phyloP scores from a whole-genome alignment of 2,797 vertebrate species.

The Apogon talboti region DNA sequence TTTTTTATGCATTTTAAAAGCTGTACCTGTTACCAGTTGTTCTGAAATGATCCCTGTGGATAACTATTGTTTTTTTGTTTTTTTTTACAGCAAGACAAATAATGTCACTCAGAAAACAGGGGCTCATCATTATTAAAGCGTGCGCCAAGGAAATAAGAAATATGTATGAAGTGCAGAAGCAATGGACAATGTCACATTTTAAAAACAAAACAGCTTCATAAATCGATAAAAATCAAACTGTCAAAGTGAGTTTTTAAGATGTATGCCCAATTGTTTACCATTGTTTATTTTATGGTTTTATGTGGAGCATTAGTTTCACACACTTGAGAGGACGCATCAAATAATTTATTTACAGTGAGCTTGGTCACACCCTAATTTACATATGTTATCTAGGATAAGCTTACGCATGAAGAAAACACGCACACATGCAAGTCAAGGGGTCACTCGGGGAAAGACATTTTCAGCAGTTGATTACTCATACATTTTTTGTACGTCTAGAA shows the following conservation, averaged over 20 bases:
- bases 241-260: conserved; percentile 47
- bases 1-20: conserved; percentile 82
- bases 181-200: conserved; percentile 17
- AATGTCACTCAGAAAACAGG: conserved; percentile 25
- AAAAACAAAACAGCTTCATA: neutral
- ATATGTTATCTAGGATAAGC: conserved; percentile 64
- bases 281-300: conserved; percentile 46
- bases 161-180: conserved; percentile 10
- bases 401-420: conserved; percentile 44
- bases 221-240: neutral
- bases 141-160: neutral
- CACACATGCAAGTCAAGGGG: conserved; percentile 28
- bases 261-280: conserved; percentile 78
- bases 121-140: conserved; percentile 27
- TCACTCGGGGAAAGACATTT: conserved; percentile 43
- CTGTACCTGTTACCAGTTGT: conserved; percentile 89
- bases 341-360: conserved; percentile 76
- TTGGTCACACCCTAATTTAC: conserved; percentile 71
- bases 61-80: conserved; percentile 13
- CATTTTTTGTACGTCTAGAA: conserved; percentile 57
- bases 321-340: conserved; percentile 63
- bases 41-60: conserved; percentile 78
- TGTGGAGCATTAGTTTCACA: conserved; percentile 61
- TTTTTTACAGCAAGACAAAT: conserved; percentile 44
- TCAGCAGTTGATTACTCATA: conserved; percentile 65